Conservation (phyloP, 2,888 invertebrate species). For the Stomorhina lunata region DNA sequence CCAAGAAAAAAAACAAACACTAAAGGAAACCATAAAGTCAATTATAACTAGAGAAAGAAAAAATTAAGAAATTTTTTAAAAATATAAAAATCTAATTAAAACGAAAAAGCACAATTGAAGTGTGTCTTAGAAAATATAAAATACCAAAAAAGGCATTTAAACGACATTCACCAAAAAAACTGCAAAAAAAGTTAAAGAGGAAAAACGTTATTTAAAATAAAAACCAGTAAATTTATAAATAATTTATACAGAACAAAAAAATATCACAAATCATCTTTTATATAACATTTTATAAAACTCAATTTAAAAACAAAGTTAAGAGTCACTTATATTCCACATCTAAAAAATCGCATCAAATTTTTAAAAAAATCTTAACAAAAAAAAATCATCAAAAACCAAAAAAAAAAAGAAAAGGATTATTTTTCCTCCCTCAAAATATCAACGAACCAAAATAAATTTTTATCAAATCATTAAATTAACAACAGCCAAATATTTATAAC, state of each 20-base stretch:
- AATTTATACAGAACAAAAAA: constrained; percentile 21
- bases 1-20: constrained; percentile 12
- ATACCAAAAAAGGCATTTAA: constrained; percentile 72
- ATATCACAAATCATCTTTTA: constrained; percentile 27
- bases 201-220: constrained; percentile 53
- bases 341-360: not conserved
- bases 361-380: not conserved
- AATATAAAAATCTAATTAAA: not conserved
- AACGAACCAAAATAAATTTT: constrained; percentile 9
- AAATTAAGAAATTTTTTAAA: not conserved
- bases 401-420: constrained; percentile 1
- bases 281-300: constrained; percentile 16
- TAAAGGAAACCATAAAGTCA: constrained; percentile 41
- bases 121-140: constrained; percentile 48
- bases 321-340: not conserved
- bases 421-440: not conserved
- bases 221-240: constrained; percentile 11
- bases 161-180: constrained; percentile 80
- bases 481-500: constrained; percentile 57
- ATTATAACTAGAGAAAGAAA: constrained; percentile 13
- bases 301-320: not conserved
- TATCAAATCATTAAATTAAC: constrained; percentile 23
- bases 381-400: no score
- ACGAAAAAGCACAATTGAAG: constrained; percentile 38
- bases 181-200: constrained; percentile 67